Evolutionary conservation across 2,888 invertebrate species (phyloP), one percentile per base, ranked within the genome.

Genomic region (Clitarchus hookeri): DNA sequence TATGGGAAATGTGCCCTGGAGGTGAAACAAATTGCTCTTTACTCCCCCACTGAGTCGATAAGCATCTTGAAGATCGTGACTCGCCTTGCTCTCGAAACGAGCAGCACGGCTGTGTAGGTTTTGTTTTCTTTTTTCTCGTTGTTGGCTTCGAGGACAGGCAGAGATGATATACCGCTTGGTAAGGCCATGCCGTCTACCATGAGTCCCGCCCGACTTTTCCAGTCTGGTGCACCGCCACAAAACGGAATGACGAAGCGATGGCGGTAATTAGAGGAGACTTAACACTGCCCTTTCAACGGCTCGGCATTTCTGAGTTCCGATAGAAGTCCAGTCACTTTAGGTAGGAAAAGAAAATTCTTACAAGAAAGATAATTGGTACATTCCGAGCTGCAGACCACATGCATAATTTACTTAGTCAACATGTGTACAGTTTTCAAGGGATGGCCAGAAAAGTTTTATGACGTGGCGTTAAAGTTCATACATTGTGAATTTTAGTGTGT

Each of bases 71-170:
- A 65, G 65, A 65, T 65, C 65, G 65, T 65, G 65, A 23, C 65
- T n/a, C n/a, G n/a, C n/a, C n/a, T n/a, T n/a, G n/a, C n/a, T 65
- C 65, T 65, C 65, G 65, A 65, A 65, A 65, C 65, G 65, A 65
- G 65, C 65, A 23, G 23, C 65, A 23, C 19, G 23, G 16, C 6
- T 65, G 6, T 65, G 65, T 65, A 12, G 16, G 65, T 19, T 23
- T 65, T 65, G 65, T 65, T 65, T 65, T 65, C 19, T 65, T 65
- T 19, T 19, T 65, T 23, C 23, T 65, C 65, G 65, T 6, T 8
- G 65, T 16, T 65, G 23, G 65, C 23, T 65, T 13, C 19, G 13
- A 65, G 65, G 65, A 6, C 48, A 12, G 48, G 12, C 48, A 6
- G 48, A 48, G 48, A 48, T 48, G 48, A 48, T 48, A 48, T 48